These are phyloP conservation scores for Morpho deidamia DNA, from an alignment of 2,888 invertebrate species.

Conservation along the genomic window DNA sequence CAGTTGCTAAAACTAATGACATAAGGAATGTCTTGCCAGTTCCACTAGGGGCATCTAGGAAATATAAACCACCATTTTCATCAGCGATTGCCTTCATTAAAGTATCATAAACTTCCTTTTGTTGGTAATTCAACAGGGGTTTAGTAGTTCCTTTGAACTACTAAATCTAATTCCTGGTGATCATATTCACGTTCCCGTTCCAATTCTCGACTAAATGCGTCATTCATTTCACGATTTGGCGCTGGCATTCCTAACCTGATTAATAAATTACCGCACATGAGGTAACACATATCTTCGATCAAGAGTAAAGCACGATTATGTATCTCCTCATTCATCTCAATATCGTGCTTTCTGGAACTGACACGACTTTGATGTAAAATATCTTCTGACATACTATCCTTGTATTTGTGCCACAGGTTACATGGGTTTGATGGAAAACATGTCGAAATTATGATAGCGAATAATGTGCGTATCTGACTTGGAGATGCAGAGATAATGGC, in stretches of 20 bases:
- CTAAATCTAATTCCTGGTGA: not conserved
- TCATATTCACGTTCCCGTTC: constrained; percentile 34
- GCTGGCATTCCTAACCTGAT: constrained; percentile 27
- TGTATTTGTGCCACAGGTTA: constrained; percentile 34
- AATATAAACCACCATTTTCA: constrained; percentile 1
- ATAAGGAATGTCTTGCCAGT: constrained; percentile 7
- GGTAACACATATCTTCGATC: constrained; percentile 42
- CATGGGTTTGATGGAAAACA: constrained; percentile 30
- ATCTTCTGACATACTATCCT: constrained; percentile 33
- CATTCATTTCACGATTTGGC: constrained; percentile 28
- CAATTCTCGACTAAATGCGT: constrained; percentile 32
- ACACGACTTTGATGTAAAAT: constrained; percentile 33
- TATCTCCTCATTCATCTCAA: constrained; percentile 30
- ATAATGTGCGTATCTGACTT: constrained; percentile 34
- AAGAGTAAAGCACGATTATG: constrained; percentile 29
- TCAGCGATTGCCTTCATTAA: not conserved
- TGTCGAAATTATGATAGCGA: constrained; percentile 33
- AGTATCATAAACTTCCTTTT: not conserved
- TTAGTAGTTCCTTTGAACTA: not conserved
- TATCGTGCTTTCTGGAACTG: constrained; percentile 27
- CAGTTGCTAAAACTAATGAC: too few relatives aligned
- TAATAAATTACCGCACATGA: constrained; percentile 31
- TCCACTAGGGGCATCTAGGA: constrained; percentile 7
- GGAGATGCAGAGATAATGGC: constrained; percentile 29
- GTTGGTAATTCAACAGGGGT: not conserved